Conservation (phyloP, 2,797 vertebrate species). For the Gambusia yucatana region DNA sequence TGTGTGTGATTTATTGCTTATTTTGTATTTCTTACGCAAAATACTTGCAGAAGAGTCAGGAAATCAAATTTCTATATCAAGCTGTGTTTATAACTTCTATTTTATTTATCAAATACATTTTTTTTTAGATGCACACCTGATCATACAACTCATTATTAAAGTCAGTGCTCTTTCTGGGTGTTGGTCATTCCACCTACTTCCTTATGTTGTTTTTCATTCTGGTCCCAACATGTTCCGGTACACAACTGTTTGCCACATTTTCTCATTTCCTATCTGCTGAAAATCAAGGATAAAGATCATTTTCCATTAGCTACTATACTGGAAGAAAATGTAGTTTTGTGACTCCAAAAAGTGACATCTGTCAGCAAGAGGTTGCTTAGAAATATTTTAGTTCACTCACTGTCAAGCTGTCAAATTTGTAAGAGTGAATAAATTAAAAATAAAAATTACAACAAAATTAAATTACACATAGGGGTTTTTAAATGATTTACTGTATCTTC, state of each 20-base stretch:
- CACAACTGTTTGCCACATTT: neutral
- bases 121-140: too few relatives aligned
- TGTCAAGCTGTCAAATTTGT: neutral
- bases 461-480: neutral
- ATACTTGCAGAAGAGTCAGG: too few relatives aligned
- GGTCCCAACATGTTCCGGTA: neutral
- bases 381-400: neutral
- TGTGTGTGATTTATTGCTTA: too few relatives aligned
- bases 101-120: too few relatives aligned
- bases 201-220: neutral
- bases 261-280: neutral
- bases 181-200: neutral
- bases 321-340: neutral
- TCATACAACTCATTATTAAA: too few relatives aligned
- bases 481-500: neutral
- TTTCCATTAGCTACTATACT: neutral
- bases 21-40: too few relatives aligned
- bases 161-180: too few relatives aligned
- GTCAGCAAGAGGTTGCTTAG: neutral
- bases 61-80: too few relatives aligned
- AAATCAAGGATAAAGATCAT: neutral
- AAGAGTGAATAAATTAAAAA: neutral
- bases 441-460: neutral
- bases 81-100: too few relatives aligned
- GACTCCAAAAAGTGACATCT: neutral